Evolutionary conservation across 2,888 invertebrate genomes (phyloP), one percentile per base, ranked within the genome.

Genomic region (Argyra leucocephala): DNA sequence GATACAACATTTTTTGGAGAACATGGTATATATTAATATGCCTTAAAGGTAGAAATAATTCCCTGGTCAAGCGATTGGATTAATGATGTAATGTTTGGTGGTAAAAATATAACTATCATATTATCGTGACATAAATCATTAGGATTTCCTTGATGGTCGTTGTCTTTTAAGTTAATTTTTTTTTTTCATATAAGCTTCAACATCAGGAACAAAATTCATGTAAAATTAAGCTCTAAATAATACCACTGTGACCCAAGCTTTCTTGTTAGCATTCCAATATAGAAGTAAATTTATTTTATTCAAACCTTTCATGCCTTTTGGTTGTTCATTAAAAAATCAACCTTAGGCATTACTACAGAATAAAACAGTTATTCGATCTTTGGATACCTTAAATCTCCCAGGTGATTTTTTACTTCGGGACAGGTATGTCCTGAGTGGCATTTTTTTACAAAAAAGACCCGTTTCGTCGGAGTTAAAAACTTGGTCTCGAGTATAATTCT

Each of bases 281-380:
- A 57, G 23, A 63, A 57, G 26, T 37, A 63, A 15, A 63, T 63
- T 63, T 6, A n/a, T 63, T 63, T 63, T 63, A 57, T 63, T 57
- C 23, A 63, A 57, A 48, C 23, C 57, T 63, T 57, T 63, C 57
- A 63, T 63, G 7, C 57, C 63, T 57, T 57, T 63, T 63, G 57
- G 63, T 22, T 62, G 57, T 63, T 63, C 26, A 26, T 63, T 3
- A 57, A 10, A 26, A 21, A 63, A 63, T 63, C 63, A 57, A n/a
- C n/a, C 63, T 57, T 23, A 18, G 9, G 61, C 31, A 31, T 31
- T 31, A 31, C 31, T 31, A 31, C 31, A 31, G 31, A 31, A 31
- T 5, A 31, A 10, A 31, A 31, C 31, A 31, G 10, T 31, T 31
- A 31, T 31, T 31, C 31, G 5, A 31, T 31, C 31, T 31, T 31